These are phyloP conservation scores for Phytoseiulus persimilis DNA, from an alignment of 2,888 invertebrate genomes.

Conservation along the genomic window DNA sequence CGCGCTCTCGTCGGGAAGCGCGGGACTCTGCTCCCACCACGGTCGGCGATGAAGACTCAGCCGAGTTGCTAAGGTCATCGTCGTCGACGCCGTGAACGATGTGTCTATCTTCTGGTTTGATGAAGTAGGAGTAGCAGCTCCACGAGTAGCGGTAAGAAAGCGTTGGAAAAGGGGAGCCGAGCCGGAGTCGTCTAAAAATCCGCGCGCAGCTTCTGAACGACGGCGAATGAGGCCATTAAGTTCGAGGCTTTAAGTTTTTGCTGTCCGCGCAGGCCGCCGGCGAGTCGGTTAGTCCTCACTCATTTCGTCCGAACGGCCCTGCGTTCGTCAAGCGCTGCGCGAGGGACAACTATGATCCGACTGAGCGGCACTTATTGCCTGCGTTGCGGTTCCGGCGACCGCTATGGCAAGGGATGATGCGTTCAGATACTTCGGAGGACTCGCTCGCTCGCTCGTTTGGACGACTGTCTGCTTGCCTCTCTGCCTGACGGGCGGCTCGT, in stretches of 20 bases:
- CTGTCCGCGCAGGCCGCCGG: neutral
- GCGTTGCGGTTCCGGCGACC: neutral
- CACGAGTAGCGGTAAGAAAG: neutral
- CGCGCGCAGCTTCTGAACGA: neutral
- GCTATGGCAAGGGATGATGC: neutral
- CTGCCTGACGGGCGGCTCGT: neutral
- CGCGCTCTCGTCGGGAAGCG: too few relatives aligned
- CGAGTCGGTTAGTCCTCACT: neutral
- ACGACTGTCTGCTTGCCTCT: neutral
- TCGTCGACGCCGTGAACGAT: neutral
- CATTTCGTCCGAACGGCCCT: neutral
- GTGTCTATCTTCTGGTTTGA: neutral
- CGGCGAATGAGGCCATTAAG: conserved; percentile 5
- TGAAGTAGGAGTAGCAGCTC: neutral
- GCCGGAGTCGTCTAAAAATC: neutral
- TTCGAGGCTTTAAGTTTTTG: neutral
- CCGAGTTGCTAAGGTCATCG: neutral
- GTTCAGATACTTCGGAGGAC: neutral
- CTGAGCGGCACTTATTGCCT: neutral
- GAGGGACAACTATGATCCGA: neutral
- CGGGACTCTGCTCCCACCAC: neutral
- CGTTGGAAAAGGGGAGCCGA: neutral
- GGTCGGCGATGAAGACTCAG: neutral
- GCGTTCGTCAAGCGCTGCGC: neutral
- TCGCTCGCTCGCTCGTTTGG: neutral